Evolutionary conservation across 2,797 vertebrate species (phyloP).

Genomic region (Esox lucius): DNA sequence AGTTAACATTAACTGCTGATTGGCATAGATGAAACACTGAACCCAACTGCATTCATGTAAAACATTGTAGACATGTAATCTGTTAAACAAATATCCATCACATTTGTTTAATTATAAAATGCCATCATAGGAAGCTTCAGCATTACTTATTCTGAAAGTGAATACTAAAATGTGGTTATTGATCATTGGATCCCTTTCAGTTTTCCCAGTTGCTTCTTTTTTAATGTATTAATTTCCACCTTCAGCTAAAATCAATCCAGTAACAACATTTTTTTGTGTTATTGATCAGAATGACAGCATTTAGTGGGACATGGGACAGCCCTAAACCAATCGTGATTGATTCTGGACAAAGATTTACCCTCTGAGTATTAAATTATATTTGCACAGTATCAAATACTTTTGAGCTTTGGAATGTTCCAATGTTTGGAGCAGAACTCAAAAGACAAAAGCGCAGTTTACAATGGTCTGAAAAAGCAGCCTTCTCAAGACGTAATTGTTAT

Average conservation of each 20-base stretch:
- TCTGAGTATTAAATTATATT: constrained; percentile 20
- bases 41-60: not conserved
- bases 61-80: not conserved
- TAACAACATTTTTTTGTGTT: too few species aligned
- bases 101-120: not conserved
- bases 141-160: not conserved
- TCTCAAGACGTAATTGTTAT: too few species aligned
- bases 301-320: constrained; percentile 19
- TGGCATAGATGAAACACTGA: not conserved
- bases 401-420: constrained; percentile 74
- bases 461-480: too few species aligned
- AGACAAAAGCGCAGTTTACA: too few species aligned
- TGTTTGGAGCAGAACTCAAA: constrained; percentile 62
- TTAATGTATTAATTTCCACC: too few species aligned
- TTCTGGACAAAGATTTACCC: too few species aligned
- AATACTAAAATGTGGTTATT: too few species aligned
- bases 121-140: not conserved
- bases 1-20: not conserved
- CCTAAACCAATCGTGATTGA: too few species aligned
- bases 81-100: not conserved
- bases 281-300: too few species aligned
- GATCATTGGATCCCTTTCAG: too few species aligned
- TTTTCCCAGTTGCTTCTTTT: too few species aligned
- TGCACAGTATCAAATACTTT: constrained; percentile 55
- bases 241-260: too few species aligned